Conservation (phyloP, 2,888 invertebrate genomes). For the Apomyelois bistriatella region DNA sequence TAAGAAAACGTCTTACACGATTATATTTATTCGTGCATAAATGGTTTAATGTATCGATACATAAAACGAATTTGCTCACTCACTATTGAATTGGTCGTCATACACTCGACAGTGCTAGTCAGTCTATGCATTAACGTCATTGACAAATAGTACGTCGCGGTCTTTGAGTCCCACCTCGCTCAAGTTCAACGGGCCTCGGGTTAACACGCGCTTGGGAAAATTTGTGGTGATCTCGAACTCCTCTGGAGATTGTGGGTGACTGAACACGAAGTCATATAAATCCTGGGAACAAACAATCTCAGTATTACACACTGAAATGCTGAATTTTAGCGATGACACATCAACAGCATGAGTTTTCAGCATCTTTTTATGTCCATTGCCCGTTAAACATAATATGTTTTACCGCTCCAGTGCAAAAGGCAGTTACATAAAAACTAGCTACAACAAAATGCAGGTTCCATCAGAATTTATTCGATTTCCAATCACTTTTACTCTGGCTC, state of each 20-base stretch:
- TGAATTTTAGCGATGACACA: too few species aligned
- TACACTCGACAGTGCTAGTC: not conserved
- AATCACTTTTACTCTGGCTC: too few species aligned
- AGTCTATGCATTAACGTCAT: slow-evolving; percentile 91
- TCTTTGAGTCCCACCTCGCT: slow-evolving; percentile 90
- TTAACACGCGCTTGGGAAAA: slow-evolving; percentile 93
- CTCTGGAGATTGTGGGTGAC: slow-evolving; percentile 95
- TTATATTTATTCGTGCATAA: not conserved
- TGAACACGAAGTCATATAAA: slow-evolving; percentile 96
- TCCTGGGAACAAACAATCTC: slow-evolving; percentile 81
- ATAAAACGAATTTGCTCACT: not conserved
- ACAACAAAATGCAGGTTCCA: too few species aligned
- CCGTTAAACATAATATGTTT: too few species aligned
- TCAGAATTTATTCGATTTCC: too few species aligned
- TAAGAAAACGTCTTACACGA: too few species aligned
- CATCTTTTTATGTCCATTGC: too few species aligned
- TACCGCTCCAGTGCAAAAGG: too few species aligned
- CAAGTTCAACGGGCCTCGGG: slow-evolving; percentile 82
- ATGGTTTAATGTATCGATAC: not conserved
- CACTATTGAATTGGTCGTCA: not conserved
- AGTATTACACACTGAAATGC: too few species aligned
- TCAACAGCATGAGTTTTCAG: too few species aligned
- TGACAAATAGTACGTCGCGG: slow-evolving; percentile 95
- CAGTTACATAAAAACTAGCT: too few species aligned
- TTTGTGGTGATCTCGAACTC: slow-evolving; percentile 97